Base-by-base conservation (phyloP, 1,140 invertebrate genomes). In the Nilaparvata lugens region DNA sequence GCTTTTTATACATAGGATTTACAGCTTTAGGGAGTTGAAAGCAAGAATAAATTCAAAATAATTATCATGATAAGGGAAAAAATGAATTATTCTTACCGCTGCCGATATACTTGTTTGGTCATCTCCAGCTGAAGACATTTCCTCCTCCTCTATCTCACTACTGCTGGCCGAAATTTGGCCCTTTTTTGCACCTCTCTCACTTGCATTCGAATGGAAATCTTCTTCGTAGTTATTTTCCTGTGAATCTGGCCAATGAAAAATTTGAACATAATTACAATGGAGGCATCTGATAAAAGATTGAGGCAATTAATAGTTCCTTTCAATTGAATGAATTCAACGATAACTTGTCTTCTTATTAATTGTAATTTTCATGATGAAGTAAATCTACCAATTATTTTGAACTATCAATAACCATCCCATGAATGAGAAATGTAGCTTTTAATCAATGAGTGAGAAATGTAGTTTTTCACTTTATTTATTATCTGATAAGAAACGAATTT, bases 171-270 rank as follows among this genome's bases (percentile, higher is more conserved):
- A 61, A 2, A 25, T 48, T 61, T 60, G 38, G 69, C 75, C 64
- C 73, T 76, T 74, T 61, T 72, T 74, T 9, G 70, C 68, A 64
- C 73, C 69, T 64, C 73, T 76, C 18, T 71, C 73, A 35, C 75
- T 76, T 16, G 71, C 70, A 16, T 73, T 75, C 31, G 75, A 74
- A 35, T 72, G 63, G 57, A 75, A 76, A 62, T 78, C 75, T 64
- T 78, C 75, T 38, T 78, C 74, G 35, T 75, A 76, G 62, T 74
- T 74, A 58, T 74, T 71, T 43, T 67, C 69, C 61, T 74, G 70
- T 31, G 68, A 66, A 60, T 70, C 74, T 75, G 48, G 25, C 69
- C 16, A 25, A 66, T 16, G 61, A 57, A 56, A 42, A 58, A 58
- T 40, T 40, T 40, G 9, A 40, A 40, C 9, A 43, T 58, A n/a